These are phyloP conservation scores for Pyrochroa serraticornis DNA, from an alignment of 2,888 invertebrate species.

Conservation along the genomic window DNA sequence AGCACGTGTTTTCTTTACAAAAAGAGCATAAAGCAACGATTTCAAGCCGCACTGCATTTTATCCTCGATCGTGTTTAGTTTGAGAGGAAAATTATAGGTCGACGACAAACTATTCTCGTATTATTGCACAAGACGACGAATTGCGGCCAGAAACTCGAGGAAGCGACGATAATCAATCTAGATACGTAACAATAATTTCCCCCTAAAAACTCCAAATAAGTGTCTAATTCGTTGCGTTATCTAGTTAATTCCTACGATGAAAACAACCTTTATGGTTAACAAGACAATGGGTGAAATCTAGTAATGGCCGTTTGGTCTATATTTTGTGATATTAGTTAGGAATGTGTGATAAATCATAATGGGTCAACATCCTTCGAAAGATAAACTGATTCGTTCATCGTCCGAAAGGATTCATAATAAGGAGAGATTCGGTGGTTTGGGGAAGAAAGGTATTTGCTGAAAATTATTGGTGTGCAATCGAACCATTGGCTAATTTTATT, in stretches of 20 bases:
- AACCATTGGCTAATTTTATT: not conserved
- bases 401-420: slow-evolving; percentile 64
- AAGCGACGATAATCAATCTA: too few species aligned
- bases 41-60: slow-evolving; percentile 2
- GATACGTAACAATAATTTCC: too few species aligned
- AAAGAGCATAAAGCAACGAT: not conserved
- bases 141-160: too few species aligned
- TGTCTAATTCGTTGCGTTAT: too few species aligned
- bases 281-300: too few species aligned
- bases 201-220: too few species aligned
- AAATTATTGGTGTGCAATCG: too few species aligned
- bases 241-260: too few species aligned
- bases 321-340: slow-evolving; percentile 24
- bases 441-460: slow-evolving; percentile 65
- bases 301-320: not conserved
- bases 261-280: too few species aligned
- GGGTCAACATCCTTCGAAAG: slow-evolving; percentile 80
- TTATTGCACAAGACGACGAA: not conserved
- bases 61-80: slow-evolving; percentile 10
- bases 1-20: slow-evolving; percentile 3
- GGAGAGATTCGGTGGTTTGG: slow-evolving; percentile 73
- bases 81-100: slow-evolving; percentile 21
- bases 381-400: slow-evolving; percentile 71
- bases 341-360: slow-evolving; percentile 57
- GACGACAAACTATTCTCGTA: slow-evolving; percentile 15